These are phyloP conservation scores for Momotus momota DNA, from an alignment of 2,797 vertebrate species.

Conservation along the genomic window DNA sequence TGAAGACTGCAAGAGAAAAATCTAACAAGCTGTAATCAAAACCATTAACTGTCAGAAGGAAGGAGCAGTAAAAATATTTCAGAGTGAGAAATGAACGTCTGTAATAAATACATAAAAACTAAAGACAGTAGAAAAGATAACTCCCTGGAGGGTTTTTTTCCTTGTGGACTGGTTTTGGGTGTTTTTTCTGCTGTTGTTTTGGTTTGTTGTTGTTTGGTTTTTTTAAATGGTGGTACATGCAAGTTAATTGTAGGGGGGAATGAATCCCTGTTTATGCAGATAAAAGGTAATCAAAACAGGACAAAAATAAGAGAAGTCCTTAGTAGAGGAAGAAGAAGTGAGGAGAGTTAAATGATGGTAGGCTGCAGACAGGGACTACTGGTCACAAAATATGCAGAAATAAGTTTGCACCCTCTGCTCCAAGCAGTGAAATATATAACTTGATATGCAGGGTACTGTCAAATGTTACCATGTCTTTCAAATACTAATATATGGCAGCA, in stretches of 20 bases:
- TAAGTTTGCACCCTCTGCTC: background rate
- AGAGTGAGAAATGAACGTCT: constrained; percentile 1
- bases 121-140: background rate
- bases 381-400: background rate
- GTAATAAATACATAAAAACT: constrained; percentile 4
- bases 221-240: background rate
- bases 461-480: background rate
- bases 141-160: background rate
- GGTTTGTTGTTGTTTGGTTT: accelerated
- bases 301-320: background rate
- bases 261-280: background rate
- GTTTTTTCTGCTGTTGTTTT: background rate
- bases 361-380: background rate
- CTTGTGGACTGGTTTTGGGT: background rate
- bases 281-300: background rate
- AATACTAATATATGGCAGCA: background rate
- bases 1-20: constrained; percentile 7
- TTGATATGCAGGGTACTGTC: background rate
- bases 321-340: background rate
- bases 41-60: constrained; percentile 21
- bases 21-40: constrained; percentile 23
- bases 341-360: background rate
- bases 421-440: background rate
- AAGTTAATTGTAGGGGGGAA: background rate
- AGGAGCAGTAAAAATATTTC: constrained; percentile 31